Evolutionary conservation across 2,113 vertebrate genomes (phyloP).

Genomic region (Fukomys damarensis): DNA sequence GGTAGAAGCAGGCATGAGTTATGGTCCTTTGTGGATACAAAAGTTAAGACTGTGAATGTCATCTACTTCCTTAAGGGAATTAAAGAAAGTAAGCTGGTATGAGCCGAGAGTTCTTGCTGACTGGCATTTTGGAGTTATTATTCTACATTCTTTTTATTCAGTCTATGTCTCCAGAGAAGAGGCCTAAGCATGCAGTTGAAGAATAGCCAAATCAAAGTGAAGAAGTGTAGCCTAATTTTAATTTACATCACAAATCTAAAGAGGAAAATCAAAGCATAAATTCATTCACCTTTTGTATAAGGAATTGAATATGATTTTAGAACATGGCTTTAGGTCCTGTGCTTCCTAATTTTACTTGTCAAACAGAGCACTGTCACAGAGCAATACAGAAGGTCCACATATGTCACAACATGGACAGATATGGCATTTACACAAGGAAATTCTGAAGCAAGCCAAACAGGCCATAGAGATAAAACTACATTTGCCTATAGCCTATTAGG

Average conservation of each 20-base stretch:
- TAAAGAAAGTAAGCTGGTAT: background rate
- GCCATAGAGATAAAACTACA: background rate
- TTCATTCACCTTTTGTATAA: background rate
- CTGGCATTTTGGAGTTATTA: background rate
- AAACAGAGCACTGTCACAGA: background rate
- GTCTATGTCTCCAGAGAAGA: background rate
- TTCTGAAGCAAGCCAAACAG: background rate
- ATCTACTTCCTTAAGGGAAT: background rate
- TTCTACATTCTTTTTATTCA: background rate
- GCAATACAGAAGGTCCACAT: background rate
- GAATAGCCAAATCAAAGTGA: background rate
- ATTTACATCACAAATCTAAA: background rate
- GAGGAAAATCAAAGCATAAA: background rate
- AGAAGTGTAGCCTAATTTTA: background rate
- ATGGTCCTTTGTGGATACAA: background rate
- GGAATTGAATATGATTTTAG: background rate
- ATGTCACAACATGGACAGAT: background rate
- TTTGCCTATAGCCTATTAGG: background rate
- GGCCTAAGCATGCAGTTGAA: background rate
- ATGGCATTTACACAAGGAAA: background rate
- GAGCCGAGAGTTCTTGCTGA: background rate
- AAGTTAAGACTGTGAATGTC: background rate
- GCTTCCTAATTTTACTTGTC: background rate
- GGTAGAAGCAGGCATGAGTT: conserved; percentile 29
- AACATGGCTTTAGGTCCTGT: background rate